Percentiles rank a stretch among this genome's conserved stretches.
These are phyloP conservation scores for Tenthredo livida DNA, from an alignment of 2,888 invertebrate species.

Conservation along the genomic window DNA sequence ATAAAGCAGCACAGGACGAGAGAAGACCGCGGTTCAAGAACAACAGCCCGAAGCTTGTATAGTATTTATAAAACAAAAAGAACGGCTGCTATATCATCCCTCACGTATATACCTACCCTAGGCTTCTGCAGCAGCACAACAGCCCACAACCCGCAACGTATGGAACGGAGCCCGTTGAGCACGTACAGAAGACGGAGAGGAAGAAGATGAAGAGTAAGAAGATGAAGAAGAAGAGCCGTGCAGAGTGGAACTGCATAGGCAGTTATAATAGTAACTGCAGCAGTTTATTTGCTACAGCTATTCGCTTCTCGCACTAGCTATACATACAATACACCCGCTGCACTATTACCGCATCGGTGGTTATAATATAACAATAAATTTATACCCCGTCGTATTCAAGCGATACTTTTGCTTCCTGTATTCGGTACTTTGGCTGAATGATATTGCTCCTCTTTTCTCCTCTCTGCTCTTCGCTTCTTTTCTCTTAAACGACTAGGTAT, in stretches of 20 bases:
- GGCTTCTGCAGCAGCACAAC: neutral
- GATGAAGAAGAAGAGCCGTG: slow-evolving; percentile 2
- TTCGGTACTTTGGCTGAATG: no score
- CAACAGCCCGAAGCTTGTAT: slow-evolving; percentile 24
- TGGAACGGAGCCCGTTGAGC: neutral
- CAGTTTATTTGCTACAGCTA: neutral
- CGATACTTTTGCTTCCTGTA: no score
- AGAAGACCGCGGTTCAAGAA: neutral
- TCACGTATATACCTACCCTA: neutral
- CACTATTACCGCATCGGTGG: neutral
- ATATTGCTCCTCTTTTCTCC: no score
- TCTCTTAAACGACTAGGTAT: no score
- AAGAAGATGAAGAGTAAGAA: neutral
- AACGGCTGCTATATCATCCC: slow-evolving; percentile 5
- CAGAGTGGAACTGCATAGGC: neutral
- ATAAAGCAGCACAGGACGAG: slow-evolving; percentile 64
- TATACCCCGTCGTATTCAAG: neutral
- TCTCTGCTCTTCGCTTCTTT: no score
- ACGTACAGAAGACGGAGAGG: neutral
- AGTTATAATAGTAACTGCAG: slow-evolving; percentile 3
- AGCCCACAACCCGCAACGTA: neutral
- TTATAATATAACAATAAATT: slow-evolving; percentile 2
- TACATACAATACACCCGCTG: neutral
- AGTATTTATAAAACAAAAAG: slow-evolving; percentile 31
- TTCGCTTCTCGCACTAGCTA: neutral